These are phyloP conservation scores for Heliconius erato DNA, from an alignment of 2,888 invertebrate genomes.

Conservation along the genomic window DNA sequence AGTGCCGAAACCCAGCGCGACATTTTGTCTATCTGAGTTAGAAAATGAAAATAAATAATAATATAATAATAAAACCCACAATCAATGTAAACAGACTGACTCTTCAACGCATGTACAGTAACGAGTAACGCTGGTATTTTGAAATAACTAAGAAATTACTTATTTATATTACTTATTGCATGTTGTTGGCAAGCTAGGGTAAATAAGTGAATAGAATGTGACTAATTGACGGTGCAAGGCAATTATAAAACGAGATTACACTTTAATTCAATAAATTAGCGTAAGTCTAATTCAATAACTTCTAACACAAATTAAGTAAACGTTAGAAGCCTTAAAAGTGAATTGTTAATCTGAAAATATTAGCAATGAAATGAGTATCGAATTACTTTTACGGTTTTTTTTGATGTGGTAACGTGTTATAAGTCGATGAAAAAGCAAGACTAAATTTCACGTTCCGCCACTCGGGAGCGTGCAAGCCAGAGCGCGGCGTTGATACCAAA, in stretches of 20 bases:
- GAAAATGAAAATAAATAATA: no score
- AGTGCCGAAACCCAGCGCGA: no score
- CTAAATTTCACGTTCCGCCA: no score
- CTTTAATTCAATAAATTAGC: slow-evolving; percentile 4
- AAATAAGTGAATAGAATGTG: background rate
- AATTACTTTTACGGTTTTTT: background rate
- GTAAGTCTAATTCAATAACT: background rate
- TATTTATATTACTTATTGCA: background rate
- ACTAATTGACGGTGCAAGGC: slow-evolving; percentile 10
- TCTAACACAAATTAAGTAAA: background rate
- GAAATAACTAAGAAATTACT: background rate
- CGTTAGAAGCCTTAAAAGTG: slow-evolving; percentile 12
- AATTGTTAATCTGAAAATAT: background rate
- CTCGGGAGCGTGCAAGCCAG: no score
- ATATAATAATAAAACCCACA: background rate
- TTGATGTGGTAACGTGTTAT: no score
- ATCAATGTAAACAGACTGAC: background rate
- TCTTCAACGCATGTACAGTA: background rate
- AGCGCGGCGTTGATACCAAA: no score
- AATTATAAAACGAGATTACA: slow-evolving; percentile 31
- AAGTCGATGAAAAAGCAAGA: no score
- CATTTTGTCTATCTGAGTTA: no score
- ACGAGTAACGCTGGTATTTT: background rate
- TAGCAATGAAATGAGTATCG: background rate
- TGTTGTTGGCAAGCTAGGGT: background rate